Conservation (phyloP, 1,140 invertebrate species). For the Drosophila malerkotliana region DNA sequence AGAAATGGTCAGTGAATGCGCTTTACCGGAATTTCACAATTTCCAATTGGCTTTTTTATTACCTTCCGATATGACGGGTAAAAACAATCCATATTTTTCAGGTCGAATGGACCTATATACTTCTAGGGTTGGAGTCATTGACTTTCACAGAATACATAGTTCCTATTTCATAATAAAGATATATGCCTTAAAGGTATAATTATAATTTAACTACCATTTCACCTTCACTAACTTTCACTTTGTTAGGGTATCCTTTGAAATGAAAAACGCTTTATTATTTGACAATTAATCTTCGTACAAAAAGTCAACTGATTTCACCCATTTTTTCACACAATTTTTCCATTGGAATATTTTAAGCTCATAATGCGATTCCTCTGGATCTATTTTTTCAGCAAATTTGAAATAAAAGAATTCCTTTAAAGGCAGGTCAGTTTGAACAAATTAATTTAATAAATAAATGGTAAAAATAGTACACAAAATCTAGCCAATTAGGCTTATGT, state of each 20-base stretch:
- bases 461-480: not conserved
- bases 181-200: no score
- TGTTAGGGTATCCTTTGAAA: slow-evolving; percentile 12
- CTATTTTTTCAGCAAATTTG: not conserved
- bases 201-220: not conserved
- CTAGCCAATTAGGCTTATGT: slow-evolving; percentile 28
- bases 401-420: not conserved
- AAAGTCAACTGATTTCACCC: slow-evolving; percentile 2
- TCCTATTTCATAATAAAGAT: not conserved
- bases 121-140: not conserved
- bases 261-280: slow-evolving; percentile 31
- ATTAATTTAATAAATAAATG: slow-evolving; percentile 20
- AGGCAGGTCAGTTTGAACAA: not conserved
- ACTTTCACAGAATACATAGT: not conserved
- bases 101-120: not conserved
- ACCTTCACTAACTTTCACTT: not conserved
- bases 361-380: not conserved
- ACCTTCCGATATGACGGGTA: slow-evolving; percentile 22
- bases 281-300: slow-evolving; percentile 17
- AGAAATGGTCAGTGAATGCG: slow-evolving; percentile 21
- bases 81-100: slow-evolving; percentile 3
- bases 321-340: slow-evolving; percentile 1
- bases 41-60: slow-evolving; percentile 33
- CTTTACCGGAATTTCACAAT: slow-evolving; percentile 30
- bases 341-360: slow-evolving; percentile 5